phyloP scores from a whole-genome alignment of 2,888 invertebrate genomes.

The Drosophila anomalata region DNA sequence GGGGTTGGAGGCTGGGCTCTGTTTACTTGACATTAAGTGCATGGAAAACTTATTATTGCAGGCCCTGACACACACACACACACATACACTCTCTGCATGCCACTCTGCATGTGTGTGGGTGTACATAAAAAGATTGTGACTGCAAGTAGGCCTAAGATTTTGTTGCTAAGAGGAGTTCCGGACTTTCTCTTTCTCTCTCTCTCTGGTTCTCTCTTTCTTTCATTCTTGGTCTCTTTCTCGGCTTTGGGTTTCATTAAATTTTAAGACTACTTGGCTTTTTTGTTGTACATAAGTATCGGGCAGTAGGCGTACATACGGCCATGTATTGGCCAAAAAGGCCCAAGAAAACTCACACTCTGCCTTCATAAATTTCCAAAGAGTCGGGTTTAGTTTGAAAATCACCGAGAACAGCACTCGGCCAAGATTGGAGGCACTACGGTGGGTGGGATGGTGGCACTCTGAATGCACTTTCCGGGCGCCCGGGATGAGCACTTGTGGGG shows the following conservation, averaged over 20 bases:
- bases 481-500: slow-evolving; percentile 34
- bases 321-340: slow-evolving; percentile 66
- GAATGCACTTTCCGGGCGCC: slow-evolving; percentile 40
- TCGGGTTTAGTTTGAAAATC: slow-evolving; percentile 34
- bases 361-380: slow-evolving; percentile 47
- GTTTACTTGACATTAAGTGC: slow-evolving; percentile 80
- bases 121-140: slow-evolving; percentile 62
- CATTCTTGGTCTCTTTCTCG: slow-evolving; percentile 17
- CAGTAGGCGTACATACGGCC: slow-evolving; percentile 35
- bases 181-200: slow-evolving; percentile 22
- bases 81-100: slow-evolving; percentile 14
- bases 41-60: slow-evolving; percentile 76
- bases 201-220: not conserved
- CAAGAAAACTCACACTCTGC: slow-evolving; percentile 75
- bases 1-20: slow-evolving; percentile 38
- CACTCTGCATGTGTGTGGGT: slow-evolving; percentile 28
- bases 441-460: not conserved
- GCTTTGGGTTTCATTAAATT: slow-evolving; percentile 76
- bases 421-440: not conserved
- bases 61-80: slow-evolving; percentile 70
- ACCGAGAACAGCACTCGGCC: slow-evolving; percentile 26
- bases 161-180: slow-evolving; percentile 39
- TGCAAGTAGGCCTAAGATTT: slow-evolving; percentile 42
- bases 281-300: slow-evolving; percentile 57
- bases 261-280: slow-evolving; percentile 75